Conservation (phyloP, 2,888 invertebrate species). For the Zelleria hepariella region DNA sequence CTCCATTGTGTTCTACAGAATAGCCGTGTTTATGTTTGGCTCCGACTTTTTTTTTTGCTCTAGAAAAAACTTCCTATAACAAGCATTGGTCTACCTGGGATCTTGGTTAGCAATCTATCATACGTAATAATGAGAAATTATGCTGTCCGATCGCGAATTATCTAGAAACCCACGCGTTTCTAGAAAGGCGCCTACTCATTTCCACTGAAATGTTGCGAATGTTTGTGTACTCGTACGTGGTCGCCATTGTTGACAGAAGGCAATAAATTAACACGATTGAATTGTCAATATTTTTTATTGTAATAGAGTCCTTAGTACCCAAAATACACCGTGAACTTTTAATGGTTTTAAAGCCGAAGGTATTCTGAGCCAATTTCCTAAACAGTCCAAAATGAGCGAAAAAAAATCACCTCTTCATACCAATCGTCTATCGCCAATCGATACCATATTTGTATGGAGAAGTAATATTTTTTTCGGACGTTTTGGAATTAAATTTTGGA, state of each 20-base stretch:
- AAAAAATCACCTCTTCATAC: too few relatives aligned
- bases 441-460: too few relatives aligned
- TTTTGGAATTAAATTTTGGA: too few relatives aligned
- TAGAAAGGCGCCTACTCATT: not conserved
- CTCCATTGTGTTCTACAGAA: constrained; percentile 54
- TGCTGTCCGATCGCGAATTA: constrained; percentile 30
- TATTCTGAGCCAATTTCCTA: not conserved
- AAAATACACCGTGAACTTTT: too few relatives aligned
- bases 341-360: too few relatives aligned
- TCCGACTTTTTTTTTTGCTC: constrained; percentile 39
- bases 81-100: constrained; percentile 52
- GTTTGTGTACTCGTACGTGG: constrained; percentile 37
- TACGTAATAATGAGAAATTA: constrained; percentile 56
- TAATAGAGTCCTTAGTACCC: constrained; percentile 9
- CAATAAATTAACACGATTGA: constrained; percentile 30
- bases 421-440: too few relatives aligned
- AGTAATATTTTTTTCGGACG: too few relatives aligned
- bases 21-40: constrained; percentile 60
- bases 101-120: constrained; percentile 51
- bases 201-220: constrained; percentile 36
- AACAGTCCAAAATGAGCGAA: too few relatives aligned
- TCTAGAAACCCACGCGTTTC: constrained; percentile 26
- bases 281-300: constrained; percentile 21
- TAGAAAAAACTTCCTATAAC: constrained; percentile 33
- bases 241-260: constrained; percentile 8